Conservation (phyloP, 2,113 vertebrate species). For the Danio rerio region DNA sequence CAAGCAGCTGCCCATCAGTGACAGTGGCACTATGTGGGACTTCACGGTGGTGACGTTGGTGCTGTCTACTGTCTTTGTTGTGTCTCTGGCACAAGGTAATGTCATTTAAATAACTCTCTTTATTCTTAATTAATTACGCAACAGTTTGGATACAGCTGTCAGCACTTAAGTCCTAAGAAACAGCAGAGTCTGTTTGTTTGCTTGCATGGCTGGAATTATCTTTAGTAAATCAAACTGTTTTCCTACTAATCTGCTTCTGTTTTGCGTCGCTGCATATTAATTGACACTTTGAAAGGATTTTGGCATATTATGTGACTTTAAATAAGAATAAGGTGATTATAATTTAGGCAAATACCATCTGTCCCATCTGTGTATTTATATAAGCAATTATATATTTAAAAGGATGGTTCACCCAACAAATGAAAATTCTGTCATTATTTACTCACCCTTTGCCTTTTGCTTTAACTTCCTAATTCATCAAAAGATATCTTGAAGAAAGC, state of each 20-base stretch:
- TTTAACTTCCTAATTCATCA: no score
- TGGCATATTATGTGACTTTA: background rate
- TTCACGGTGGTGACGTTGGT: slow-evolving; percentile 68
- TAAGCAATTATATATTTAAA: no score
- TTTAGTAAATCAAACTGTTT: background rate
- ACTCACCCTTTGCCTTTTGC: no score
- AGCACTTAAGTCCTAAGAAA: background rate
- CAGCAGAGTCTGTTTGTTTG: background rate
- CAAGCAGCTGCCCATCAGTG: slow-evolving; percentile 19
- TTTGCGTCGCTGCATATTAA: background rate
- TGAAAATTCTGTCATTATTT: no score
- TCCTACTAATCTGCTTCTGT: background rate
- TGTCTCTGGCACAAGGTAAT: slow-evolving; percentile 75
- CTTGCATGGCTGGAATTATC: background rate
- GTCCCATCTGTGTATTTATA: background rate
- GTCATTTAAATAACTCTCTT: slow-evolving; percentile 48
- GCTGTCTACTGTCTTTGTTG: slow-evolving; percentile 65
- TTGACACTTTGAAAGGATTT: background rate
- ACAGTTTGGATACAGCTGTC: background rate
- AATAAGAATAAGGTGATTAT: background rate
- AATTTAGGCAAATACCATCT: background rate
- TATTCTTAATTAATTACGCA: background rate
- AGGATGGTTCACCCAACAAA: no score
- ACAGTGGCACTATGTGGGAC: slow-evolving; percentile 71
- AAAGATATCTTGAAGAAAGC: no score